phyloP scores from a whole-genome alignment of 2,797 vertebrate species.

The Neosalanx taihuensis region DNA sequence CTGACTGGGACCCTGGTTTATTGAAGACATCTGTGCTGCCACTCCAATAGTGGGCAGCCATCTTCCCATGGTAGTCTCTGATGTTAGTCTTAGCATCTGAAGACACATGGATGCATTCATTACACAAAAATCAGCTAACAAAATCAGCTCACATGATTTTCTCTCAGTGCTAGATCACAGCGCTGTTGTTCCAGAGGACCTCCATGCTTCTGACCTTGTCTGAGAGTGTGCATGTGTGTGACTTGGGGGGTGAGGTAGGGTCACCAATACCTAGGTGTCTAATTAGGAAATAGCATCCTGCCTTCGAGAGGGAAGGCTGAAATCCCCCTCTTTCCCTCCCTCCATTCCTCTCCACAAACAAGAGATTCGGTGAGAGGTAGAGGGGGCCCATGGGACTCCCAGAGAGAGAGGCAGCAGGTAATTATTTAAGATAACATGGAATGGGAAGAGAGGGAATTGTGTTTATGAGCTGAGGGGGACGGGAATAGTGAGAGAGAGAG shows the following conservation, averaged over 20 bases:
- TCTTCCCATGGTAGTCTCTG: slow-evolving; percentile 64
- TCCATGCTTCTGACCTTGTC: neutral
- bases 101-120: slow-evolving; percentile 16
- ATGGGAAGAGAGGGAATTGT: slow-evolving; percentile 64
- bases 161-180: slow-evolving; percentile 75
- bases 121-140: neutral
- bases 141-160: slow-evolving; percentile 51
- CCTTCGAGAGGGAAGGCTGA: slow-evolving; percentile 78
- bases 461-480: slow-evolving; percentile 58
- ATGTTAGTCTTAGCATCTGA: slow-evolving; percentile 66
- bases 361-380: slow-evolving; percentile 81
- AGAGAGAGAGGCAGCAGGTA: slow-evolving; percentile 80
- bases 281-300: slow-evolving; percentile 86
- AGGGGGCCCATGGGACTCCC: slow-evolving; percentile 77
- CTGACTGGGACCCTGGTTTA: slow-evolving; percentile 31
- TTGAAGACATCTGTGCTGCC: slow-evolving; percentile 53
- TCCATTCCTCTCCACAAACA: slow-evolving; percentile 69
- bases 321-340: slow-evolving; percentile 72
- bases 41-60: slow-evolving; percentile 59
- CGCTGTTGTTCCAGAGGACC: slow-evolving; percentile 79
- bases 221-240: too few relatives aligned
- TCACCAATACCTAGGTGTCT: slow-evolving; percentile 86
- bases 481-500: slow-evolving; percentile 15
- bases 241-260: slow-evolving; percentile 25
- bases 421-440: slow-evolving; percentile 90